Evolutionary conservation across 2,797 vertebrate species (phyloP).

Genomic region (Selene dorsalis): DNA sequence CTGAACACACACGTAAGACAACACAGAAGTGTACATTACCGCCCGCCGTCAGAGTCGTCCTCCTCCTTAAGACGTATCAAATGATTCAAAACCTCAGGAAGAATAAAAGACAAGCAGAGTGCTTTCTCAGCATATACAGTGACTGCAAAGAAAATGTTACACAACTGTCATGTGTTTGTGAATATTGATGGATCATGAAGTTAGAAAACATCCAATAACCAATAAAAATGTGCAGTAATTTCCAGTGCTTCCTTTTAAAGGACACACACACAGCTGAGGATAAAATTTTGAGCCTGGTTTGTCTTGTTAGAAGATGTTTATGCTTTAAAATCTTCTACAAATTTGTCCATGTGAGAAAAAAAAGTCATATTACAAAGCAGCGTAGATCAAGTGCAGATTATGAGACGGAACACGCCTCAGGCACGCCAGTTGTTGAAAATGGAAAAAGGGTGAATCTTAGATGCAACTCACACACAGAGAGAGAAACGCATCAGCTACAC

Average conservation of each 20-base stretch:
- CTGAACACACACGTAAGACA: slow-evolving; percentile 23
- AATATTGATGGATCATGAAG: slow-evolving; percentile 9
- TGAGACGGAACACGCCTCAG: not conserved
- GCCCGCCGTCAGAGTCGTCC: slow-evolving; percentile 13
- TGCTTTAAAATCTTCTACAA: not conserved
- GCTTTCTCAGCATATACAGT: slow-evolving; percentile 63
- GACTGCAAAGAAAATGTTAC: slow-evolving; percentile 19
- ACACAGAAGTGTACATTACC: slow-evolving; percentile 54
- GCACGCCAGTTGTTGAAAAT: not conserved
- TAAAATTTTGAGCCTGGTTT: not conserved
- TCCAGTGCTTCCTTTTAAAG: too few species aligned
- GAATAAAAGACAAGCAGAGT: slow-evolving; percentile 7
- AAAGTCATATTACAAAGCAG: not conserved
- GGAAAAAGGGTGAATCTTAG: not conserved
- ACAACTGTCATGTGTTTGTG: slow-evolving; percentile 9
- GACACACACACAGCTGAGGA: not conserved
- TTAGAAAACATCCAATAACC: not conserved
- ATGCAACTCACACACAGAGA: not conserved
- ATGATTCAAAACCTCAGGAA: slow-evolving; percentile 26
- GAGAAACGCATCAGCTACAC: too few species aligned
- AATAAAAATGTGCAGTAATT: not conserved
- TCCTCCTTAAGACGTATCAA: slow-evolving; percentile 43
- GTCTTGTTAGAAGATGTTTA: not conserved
- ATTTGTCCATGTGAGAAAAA: not conserved
- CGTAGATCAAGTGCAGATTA: not conserved